phyloP scores from a whole-genome alignment of 2,797 vertebrate species.

The Balearica regulorum region DNA sequence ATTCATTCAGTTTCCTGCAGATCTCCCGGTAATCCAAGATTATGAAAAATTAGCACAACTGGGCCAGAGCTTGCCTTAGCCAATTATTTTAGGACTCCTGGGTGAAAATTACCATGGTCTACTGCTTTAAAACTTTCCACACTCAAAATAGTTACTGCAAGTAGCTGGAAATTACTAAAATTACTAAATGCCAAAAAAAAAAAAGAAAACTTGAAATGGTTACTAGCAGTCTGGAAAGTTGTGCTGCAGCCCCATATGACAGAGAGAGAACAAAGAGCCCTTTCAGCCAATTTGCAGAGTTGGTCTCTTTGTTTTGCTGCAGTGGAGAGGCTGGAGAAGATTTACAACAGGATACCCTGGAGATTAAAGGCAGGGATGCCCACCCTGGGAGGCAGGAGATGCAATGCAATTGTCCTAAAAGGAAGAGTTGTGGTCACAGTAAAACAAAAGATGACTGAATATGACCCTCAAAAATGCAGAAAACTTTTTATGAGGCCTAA shows the following conservation, averaged over 20 bases:
- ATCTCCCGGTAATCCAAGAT: background rate
- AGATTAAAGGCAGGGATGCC: constrained; percentile 17
- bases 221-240: constrained; percentile 14
- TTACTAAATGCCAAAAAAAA: background rate
- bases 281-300: background rate
- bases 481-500: background rate
- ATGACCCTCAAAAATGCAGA: background rate
- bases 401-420: background rate
- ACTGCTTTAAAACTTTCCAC: background rate
- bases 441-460: background rate
- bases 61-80: background rate
- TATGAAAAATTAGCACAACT: background rate
- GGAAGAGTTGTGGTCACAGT: background rate
- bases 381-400: constrained; percentile 1
- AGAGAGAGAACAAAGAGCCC: constrained; percentile 43
- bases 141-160: background rate
- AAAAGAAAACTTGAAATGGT: background rate
- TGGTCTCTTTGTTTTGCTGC: background rate
- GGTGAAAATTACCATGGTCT: background rate
- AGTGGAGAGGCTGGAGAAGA: background rate
- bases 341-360: constrained; percentile 9
- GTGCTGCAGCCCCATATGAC: background rate
- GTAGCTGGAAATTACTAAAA: background rate
- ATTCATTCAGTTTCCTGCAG: background rate
- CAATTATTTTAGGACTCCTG: background rate